Base-by-base conservation (phyloP, 2,113 vertebrate genomes). In the Archilochus colubris region DNA sequence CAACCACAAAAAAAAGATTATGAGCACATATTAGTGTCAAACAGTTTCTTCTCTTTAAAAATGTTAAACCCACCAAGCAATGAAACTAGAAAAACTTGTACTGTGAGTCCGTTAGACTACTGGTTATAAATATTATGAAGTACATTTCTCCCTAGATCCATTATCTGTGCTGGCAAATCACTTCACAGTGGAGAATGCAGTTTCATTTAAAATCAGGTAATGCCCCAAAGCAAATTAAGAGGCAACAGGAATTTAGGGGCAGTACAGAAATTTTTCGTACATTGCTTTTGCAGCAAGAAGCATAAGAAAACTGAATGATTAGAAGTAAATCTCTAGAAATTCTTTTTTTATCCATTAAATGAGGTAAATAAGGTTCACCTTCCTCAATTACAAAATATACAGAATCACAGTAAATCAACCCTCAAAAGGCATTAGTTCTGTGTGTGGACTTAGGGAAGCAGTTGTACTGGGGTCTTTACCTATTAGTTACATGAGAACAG, bases 41-140 rank as follows among this genome's bases (percentile, higher is more conserved):
- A n/a, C 14, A 53, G 53, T 61, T 82, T 81, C n/a, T 69, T 84
- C 74, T 69, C 19, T 94, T 93, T 58, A 85, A 87, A 79, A 85
- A 76, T 28, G 9, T 24, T 83, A 74, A 77, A 36, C 9, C 4
- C 30, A 69, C 3, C 3, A 58, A 82, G 62, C 17, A 46, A 30
- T 33, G 46, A 43, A 68, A 62, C 33, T 38, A 91, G 40, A 72
- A 7, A 59, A 82, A 74, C 28, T 54, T 91, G 23, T 9, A 33
- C 17, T 59, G 10, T 33, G 48, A 58, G 38, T 19, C 38, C 62
- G 82, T 59, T 79, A 36, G 43, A 48, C 61, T 64, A 61, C 11
- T 28, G 12, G 11, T 68, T 63, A 76, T 1, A 57, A 9, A 28
- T 4, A 73, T 31, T 53, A 57, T 3, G 6, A 83, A 77, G 20